Evolutionary conservation across 2,888 invertebrate species (phyloP).

Genomic region (Lepidocyrtoides sp.): DNA sequence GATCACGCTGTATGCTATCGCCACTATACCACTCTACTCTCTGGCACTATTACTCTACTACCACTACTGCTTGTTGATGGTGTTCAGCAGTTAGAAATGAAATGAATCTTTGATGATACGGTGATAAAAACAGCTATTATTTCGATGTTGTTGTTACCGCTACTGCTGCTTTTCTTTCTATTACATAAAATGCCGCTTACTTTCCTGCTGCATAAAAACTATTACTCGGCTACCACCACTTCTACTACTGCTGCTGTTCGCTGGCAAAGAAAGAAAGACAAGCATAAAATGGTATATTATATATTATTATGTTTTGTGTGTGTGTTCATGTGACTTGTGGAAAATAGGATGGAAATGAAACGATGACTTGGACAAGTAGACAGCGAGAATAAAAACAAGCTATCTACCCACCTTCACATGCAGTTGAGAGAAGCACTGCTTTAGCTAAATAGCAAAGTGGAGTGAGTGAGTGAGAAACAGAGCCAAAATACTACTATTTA

Average conservation of each 20-base stretch:
- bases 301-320: neutral
- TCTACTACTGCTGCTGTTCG: no score
- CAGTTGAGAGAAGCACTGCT: neutral
- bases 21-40: neutral
- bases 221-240: no score
- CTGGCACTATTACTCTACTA: neutral
- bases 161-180: neutral
- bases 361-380: neutral
- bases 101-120: constrained; percentile 51
- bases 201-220: neutral
- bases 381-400: constrained; percentile 7
- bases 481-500: constrained; percentile 34
- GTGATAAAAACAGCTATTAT: constrained; percentile 51
- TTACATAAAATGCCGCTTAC: constrained; percentile 15
- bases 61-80: neutral
- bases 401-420: neutral
- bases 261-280: neutral
- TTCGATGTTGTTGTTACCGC: constrained; percentile 2
- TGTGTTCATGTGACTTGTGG: neutral
- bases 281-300: neutral
- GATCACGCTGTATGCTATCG: neutral
- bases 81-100: neutral
- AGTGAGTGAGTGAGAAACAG: neutral
- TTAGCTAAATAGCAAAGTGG: neutral
- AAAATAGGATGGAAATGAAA: constrained; percentile 6